A percentile compares a stretch with the other conserved stretches of the same genome.
Conservation (phyloP, 2,888 invertebrate species). For the Molorchus minor region DNA sequence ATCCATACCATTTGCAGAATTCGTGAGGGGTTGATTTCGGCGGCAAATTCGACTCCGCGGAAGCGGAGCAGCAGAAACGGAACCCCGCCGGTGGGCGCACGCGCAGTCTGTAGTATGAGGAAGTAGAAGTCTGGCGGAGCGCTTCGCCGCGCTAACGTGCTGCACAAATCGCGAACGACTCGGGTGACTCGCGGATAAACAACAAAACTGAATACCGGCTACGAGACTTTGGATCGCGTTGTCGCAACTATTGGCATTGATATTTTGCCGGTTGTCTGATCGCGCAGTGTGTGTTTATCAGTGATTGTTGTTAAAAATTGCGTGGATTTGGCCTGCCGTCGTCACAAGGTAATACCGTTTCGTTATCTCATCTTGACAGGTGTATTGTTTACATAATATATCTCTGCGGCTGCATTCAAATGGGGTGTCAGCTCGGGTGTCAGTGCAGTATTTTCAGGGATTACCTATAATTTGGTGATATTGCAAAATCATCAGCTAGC, state of each 20-base stretch:
- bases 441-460: neutral
- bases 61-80: constrained; percentile 6
- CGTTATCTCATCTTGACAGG: constrained; percentile 14
- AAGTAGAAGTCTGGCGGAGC: constrained; percentile 40
- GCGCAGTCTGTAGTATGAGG: constrained; percentile 47
- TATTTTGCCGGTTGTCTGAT: constrained; percentile 11
- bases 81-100: constrained; percentile 37
- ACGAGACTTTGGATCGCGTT: constrained; percentile 6
- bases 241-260: constrained; percentile 17
- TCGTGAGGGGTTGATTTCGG: constrained; percentile 3
- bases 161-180: constrained; percentile 29
- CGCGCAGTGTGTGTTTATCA: constrained; percentile 23
- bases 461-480: too few species aligned
- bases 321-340: constrained; percentile 2
- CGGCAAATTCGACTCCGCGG: constrained; percentile 4
- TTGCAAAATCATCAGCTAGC: too few species aligned
- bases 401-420: constrained; percentile 8
- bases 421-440: neutral
- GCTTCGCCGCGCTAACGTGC: constrained; percentile 22
- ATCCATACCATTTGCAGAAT: constrained; percentile 5
- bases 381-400: constrained; percentile 14
- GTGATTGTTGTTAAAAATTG: constrained; percentile 11
- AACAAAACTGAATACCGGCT: constrained; percentile 25
- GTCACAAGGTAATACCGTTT: constrained; percentile 15
- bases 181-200: constrained; percentile 23